Conservation (phyloP, 2,113 vertebrate genomes). For the Mormyrus iriodes region DNA sequence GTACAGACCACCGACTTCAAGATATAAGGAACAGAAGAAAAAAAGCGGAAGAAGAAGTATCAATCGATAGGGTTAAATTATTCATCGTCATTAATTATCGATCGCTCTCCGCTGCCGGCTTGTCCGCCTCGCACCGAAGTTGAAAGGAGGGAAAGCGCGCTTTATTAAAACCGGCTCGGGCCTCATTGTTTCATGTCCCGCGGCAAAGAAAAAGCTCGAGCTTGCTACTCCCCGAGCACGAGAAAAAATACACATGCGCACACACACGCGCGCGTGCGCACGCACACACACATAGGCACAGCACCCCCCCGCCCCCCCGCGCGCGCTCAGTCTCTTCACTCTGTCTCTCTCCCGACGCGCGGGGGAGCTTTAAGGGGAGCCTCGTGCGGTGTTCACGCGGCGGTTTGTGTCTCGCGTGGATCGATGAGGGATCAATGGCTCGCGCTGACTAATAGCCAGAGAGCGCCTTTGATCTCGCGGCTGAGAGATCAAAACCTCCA, state of each 20-base stretch:
- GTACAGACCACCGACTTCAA: conserved; percentile 57
- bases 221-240: conserved; percentile 63
- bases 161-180: conserved; percentile 80
- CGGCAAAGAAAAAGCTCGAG: conserved; percentile 74
- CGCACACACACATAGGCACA: conserved; percentile 8
- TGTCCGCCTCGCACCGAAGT: conserved; percentile 73
- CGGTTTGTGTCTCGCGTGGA: conserved; percentile 71
- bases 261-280: neutral
- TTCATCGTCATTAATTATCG: conserved; percentile 83
- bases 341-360: conserved; percentile 53
- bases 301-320: conserved; percentile 43
- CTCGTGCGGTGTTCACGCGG: conserved; percentile 68
- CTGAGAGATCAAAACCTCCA: conserved; percentile 73
- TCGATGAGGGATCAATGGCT: conserved; percentile 78
- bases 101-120: conserved; percentile 74
- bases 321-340: conserved; percentile 23
- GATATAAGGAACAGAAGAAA: conserved; percentile 62
- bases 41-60: conserved; percentile 65
- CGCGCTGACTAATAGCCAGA: conserved; percentile 78
- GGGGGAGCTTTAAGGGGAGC: conserved; percentile 69
- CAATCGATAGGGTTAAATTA: conserved; percentile 81
- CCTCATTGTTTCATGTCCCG: conserved; percentile 81
- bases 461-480: conserved; percentile 75
- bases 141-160: conserved; percentile 78
- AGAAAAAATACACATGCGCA: conserved; percentile 48